Evolutionary conservation across 2,888 invertebrate genomes (phyloP).

Genomic region (Meandrusa payeni): DNA sequence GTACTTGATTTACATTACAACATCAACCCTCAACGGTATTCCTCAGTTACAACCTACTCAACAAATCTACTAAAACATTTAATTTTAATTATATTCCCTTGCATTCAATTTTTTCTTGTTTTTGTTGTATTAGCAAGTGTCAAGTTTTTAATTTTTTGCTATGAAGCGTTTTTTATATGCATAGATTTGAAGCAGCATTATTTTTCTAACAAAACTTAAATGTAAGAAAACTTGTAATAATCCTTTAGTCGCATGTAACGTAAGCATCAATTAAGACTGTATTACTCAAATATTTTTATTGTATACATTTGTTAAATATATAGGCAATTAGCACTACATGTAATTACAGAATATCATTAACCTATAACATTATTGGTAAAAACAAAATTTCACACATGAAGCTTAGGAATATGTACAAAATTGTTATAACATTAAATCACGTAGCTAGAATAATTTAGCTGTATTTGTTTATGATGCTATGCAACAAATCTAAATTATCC

Average conservation of each 20-base stretch:
- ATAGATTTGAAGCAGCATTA: neutral
- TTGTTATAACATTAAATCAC: conserved; percentile 55
- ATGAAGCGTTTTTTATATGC: too few relatives aligned
- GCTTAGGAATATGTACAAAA: conserved; percentile 73
- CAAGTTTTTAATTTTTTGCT: too few relatives aligned
- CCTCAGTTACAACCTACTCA: too few relatives aligned
- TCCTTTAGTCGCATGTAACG: conserved; percentile 10
- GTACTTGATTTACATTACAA: too few relatives aligned
- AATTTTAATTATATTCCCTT: neutral
- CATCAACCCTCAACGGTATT: too few relatives aligned
- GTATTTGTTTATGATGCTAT: conserved; percentile 34
- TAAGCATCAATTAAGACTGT: conserved; percentile 42
- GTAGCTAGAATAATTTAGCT: conserved; percentile 69
- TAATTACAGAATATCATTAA: conserved; percentile 28
- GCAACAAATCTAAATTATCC: too few relatives aligned
- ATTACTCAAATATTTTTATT: conserved; percentile 35
- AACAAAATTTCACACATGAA: conserved; percentile 46
- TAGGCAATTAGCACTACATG: conserved; percentile 31
- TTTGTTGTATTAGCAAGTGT: too few relatives aligned
- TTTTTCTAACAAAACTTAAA: conserved; percentile 20
- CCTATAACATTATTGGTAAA: conserved; percentile 29
- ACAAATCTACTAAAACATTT: too few relatives aligned
- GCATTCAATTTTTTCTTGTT: too few relatives aligned
- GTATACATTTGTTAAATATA: conserved; percentile 40
- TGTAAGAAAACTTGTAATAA: conserved; percentile 15